phyloP scores from a whole-genome alignment of 2,888 invertebrate species.

The Ornithoptera priamus region DNA sequence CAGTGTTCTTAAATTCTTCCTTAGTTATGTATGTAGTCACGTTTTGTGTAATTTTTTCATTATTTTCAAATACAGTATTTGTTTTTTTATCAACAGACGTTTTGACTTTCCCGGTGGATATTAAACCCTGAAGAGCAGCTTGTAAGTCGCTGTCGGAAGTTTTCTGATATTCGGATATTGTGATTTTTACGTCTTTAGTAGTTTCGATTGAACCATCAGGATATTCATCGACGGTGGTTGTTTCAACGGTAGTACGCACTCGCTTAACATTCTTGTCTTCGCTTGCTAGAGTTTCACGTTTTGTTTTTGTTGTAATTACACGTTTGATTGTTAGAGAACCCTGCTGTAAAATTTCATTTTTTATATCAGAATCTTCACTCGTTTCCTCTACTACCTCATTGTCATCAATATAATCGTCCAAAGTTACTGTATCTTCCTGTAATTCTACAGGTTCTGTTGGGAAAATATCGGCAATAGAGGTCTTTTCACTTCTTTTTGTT shows the following conservation, averaged over 20 bases:
- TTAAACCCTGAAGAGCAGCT: conserved; percentile 68
- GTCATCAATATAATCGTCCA: conserved; percentile 53
- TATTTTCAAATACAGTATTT: conserved; percentile 65
- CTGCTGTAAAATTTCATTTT: conserved; percentile 59
- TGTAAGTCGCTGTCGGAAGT: conserved; percentile 69
- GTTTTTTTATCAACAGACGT: conserved; percentile 73
- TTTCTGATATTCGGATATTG: conserved; percentile 74
- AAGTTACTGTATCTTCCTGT: conserved; percentile 41
- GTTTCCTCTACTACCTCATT: conserved; percentile 66
- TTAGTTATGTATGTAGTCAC: conserved; percentile 68
- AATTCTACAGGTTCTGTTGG: conserved; percentile 42
- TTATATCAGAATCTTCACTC: conserved; percentile 64
- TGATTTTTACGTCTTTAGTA: conserved; percentile 76
- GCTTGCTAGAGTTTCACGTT: conserved; percentile 72
- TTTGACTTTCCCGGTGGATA: conserved; percentile 68
- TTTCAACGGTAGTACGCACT: conserved; percentile 79
- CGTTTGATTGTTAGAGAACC: conserved; percentile 62
- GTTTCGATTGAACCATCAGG: conserved; percentile 80
- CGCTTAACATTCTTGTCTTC: conserved; percentile 76
- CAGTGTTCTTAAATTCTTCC: conserved; percentile 65
- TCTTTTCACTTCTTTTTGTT: conserved; percentile 67
- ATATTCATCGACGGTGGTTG: conserved; percentile 68
- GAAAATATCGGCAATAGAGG: conserved; percentile 63
- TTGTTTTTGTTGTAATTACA: conserved; percentile 70
- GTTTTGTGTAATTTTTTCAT: conserved; percentile 67